Evolutionary conservation across 2,888 invertebrate species (phyloP).

Genomic region (Amphipoea lucens): DNA sequence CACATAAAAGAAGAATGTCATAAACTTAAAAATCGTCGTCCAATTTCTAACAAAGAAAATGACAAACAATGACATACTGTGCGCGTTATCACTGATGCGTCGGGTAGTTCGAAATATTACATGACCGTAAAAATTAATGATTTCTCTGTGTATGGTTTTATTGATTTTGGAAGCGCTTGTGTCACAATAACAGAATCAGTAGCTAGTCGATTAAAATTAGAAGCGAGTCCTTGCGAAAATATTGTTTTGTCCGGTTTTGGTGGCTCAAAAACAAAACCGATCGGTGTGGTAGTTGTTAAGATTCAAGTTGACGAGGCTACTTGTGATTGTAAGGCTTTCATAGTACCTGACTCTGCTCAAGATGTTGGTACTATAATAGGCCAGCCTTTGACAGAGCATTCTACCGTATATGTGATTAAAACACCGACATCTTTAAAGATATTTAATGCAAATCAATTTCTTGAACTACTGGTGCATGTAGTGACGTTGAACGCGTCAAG

Average conservation of each 20-base stretch:
- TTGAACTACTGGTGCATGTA: too few relatives aligned
- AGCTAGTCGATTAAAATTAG: too few relatives aligned
- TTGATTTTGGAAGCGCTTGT: not conserved
- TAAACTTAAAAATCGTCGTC: constrained; percentile 1
- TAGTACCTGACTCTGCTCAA: not conserved
- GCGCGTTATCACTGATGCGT: too few relatives aligned
- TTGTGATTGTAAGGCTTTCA: not conserved
- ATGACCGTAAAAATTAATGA: too few relatives aligned
- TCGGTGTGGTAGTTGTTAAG: not conserved
- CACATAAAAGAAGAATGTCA: constrained; percentile 4
- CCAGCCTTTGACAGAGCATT: too few relatives aligned
- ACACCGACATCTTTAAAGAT: not conserved
- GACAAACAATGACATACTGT: not conserved
- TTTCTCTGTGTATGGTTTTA: not conserved
- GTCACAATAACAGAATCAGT: constrained; percentile 5
- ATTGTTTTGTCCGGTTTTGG: not conserved
- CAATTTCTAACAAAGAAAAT: constrained; percentile 3
- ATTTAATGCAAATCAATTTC: not conserved
- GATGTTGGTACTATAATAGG: not conserved
- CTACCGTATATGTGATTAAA: not conserved
- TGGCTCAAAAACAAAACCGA: not conserved
- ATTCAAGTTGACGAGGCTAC: not conserved
- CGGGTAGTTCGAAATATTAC: too few relatives aligned
- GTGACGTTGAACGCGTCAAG: not conserved
- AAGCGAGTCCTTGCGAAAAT: not conserved